A percentile compares a stretch with the other conserved stretches of the same genome.
phyloP scores from a whole-genome alignment of 2,888 invertebrate genomes.

The Drosophila acutilabella region DNA sequence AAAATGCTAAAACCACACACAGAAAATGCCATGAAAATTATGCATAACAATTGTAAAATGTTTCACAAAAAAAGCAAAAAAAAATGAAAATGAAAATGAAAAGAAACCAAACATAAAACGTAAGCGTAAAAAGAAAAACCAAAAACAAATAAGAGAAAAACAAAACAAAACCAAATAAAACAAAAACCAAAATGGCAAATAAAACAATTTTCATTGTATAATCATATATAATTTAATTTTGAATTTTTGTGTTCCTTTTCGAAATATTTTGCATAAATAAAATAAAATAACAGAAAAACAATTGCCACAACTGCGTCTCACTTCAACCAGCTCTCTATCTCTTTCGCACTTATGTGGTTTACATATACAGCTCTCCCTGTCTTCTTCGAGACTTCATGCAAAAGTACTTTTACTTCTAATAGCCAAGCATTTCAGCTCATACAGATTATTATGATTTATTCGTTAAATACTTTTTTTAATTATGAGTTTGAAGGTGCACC shows the following conservation, averaged over 20 bases:
- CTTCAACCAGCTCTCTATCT: neutral
- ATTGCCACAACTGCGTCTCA: conserved; percentile 9
- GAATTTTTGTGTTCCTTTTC: conserved; percentile 82
- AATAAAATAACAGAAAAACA: conserved; percentile 81
- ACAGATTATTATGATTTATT: conserved; percentile 62
- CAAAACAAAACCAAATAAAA: conserved; percentile 40
- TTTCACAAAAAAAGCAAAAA: conserved; percentile 65
- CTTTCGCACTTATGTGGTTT: neutral
- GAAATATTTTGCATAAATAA: conserved; percentile 85
- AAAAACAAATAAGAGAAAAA: conserved; percentile 31
- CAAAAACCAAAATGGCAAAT: conserved; percentile 55
- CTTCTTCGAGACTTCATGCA: no score
- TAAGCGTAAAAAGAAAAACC: conserved; percentile 46
- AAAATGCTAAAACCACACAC: conserved; percentile 14
- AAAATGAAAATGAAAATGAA: conserved; percentile 16
- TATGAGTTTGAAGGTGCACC: conserved; percentile 35
- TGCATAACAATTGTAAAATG: conserved; percentile 77
- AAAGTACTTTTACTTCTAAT: conserved; percentile 1
- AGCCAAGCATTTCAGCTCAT: conserved; percentile 13
- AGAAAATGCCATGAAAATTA: conserved; percentile 40
- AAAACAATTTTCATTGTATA: conserved; percentile 79
- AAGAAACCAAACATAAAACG: conserved; percentile 63
- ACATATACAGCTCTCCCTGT: neutral
- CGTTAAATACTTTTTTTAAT: conserved; percentile 4
- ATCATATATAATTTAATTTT: conserved; percentile 77